phyloP scores from a whole-genome alignment of 2,113 vertebrate genomes.

The Aplodontia rufa region DNA sequence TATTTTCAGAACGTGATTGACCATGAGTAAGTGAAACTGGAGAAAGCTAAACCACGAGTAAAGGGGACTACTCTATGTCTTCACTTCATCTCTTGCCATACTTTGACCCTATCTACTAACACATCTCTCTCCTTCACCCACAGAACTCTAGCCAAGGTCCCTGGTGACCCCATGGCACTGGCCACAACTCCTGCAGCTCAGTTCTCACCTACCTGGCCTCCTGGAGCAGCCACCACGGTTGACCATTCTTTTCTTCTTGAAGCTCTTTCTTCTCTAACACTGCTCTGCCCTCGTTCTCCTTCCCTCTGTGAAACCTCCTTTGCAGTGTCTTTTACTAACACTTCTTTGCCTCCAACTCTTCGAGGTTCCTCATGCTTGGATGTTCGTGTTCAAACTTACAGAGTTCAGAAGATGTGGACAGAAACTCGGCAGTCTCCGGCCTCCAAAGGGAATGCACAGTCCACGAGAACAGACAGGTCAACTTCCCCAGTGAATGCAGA shows the following conservation, averaged over 20 bases:
- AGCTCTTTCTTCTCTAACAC: neutral
- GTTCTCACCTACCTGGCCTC: neutral
- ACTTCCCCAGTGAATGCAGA: neutral
- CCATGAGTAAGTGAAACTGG: too few relatives aligned
- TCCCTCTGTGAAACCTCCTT: neutral
- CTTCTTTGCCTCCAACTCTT: neutral
- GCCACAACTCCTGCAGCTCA: rapidly evolving
- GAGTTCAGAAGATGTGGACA: neutral
- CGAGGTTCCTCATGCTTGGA: neutral
- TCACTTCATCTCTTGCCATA: neutral
- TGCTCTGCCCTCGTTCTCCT: too few relatives aligned
- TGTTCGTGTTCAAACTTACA: neutral
- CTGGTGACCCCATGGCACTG: neutral
- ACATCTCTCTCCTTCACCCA: neutral
- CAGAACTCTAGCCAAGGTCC: neutral
- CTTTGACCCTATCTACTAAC: neutral
- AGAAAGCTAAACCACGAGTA: neutral
- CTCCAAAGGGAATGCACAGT: too few relatives aligned
- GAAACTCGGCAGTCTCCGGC: neutral
- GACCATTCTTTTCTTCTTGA: neutral
- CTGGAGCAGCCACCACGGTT: rapidly evolving
- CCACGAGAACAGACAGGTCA: rapidly evolving
- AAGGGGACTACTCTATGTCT: neutral
- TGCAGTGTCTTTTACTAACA: neutral
- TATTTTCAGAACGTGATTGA: neutral